Percentiles rank a stretch among this genome's conserved stretches.
Conservation (phyloP, 1,140 invertebrate genomes). For the Drosophila ogumai region DNA sequence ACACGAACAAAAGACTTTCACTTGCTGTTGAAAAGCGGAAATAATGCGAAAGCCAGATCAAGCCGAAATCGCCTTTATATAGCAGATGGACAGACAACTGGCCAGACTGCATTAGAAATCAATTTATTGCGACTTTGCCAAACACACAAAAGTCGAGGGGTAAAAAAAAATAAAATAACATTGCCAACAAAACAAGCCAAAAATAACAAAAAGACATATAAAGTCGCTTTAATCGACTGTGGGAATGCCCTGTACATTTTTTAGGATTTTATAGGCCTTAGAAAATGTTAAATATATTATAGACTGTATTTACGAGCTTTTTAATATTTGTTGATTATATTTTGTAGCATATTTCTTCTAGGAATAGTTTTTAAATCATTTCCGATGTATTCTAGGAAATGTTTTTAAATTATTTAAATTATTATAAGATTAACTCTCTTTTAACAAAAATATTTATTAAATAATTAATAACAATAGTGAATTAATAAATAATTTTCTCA, state of each 20-base stretch:
- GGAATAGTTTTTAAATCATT: neutral
- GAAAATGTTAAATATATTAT: neutral
- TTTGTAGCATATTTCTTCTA: neutral
- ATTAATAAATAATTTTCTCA: neutral
- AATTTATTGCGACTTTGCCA: constrained; percentile 78
- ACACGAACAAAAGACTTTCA: constrained; percentile 40
- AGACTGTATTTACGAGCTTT: neutral
- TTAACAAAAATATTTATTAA: no score
- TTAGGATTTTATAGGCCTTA: no score
- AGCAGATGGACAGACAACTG: constrained; percentile 46
- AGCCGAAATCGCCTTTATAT: constrained; percentile 26
- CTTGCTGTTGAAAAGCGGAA: constrained; percentile 46
- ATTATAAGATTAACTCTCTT: no score
- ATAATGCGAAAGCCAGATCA: constrained; percentile 58
- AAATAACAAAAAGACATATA: constrained; percentile 10
- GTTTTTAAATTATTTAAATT: no score
- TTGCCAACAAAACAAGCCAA: constrained; percentile 1
- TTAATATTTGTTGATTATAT: neutral
- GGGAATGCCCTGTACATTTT: neutral
- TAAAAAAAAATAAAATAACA: constrained; percentile 10
- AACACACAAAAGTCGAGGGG: constrained; percentile 28
- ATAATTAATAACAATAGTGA: no score
- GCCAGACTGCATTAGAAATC: constrained; percentile 73
- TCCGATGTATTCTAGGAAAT: no score
- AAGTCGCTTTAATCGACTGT: neutral